Evolutionary conservation across 2,797 vertebrate genomes (phyloP), one percentile per base, ranked within the genome.

Genomic region (Nyctibius grandis): DNA sequence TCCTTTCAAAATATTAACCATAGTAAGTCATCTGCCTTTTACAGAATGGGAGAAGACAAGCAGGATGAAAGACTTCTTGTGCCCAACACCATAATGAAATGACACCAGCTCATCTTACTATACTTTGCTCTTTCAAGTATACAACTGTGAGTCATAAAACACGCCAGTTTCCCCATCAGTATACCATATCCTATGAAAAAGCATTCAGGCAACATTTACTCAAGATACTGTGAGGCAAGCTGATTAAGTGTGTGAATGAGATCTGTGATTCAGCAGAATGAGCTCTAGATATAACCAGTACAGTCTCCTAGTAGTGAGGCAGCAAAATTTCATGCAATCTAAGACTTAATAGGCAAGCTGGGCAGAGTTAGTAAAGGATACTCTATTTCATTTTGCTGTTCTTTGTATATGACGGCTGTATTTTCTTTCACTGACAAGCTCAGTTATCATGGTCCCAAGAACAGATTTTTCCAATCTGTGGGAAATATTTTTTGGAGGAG

Each of bases 381-480:
- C 70, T 63, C 75, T 34, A 48, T 82, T 92, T 94, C 5, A 1
- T 42, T 92, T 77, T 65, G 33, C 53, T 88, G 29, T 25, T 78
- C 75, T 86, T 78, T 88, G 38, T 65, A 57, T 38, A 23, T 31
- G 15, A 72, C 0, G 9, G 48, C 47, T 85, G 57, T 63, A 51
- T 84, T 93, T 83, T 65, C 60, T 88, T 93, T 61, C 65, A 64
- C 53, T 76, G 77, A 76, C 70, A 92, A 93, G 59, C 57, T 94
- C 84, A 73, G 83, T 81, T 94, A 85, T 91, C 89, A 60, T 48
- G 48, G 85, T 59, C 50, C 21, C 60, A 77, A 72, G 59, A 88
- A 89, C 78, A 93, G 63, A 87, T 67, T 95, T 96, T 94, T 90
- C 40, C 59, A 92, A 25, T 88, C 85, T 83, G 40, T 75, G 69